phyloP scores from a whole-genome alignment of 2,113 vertebrate genomes.

The Microcebus tavaratra region DNA sequence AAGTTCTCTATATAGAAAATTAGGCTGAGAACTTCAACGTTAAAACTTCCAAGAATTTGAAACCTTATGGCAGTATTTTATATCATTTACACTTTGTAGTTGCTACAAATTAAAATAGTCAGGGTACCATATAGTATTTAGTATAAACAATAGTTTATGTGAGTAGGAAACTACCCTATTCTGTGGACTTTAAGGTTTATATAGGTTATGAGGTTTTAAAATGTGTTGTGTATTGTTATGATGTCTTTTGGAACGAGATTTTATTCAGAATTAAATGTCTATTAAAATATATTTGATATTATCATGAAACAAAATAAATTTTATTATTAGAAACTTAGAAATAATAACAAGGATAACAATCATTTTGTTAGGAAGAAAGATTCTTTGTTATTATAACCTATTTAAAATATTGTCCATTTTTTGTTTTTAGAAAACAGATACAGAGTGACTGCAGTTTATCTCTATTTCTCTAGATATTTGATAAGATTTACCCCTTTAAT shows the following conservation, averaged over 20 bases:
- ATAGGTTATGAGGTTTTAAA: neutral
- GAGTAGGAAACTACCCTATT: neutral
- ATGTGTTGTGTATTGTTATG: neutral
- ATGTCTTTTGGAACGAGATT: neutral
- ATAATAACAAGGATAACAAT: neutral
- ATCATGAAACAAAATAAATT: neutral
- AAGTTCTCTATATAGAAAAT: neutral
- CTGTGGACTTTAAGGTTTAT: neutral
- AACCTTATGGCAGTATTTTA: neutral
- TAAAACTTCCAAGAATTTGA: neutral
- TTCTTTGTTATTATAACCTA: neutral
- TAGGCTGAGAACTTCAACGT: neutral
- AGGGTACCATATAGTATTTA: accelerated
- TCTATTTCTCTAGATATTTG: neutral
- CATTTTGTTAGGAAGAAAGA: neutral
- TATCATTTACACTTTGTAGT: neutral
- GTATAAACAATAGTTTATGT: neutral
- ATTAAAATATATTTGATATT: neutral
- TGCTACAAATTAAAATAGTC: neutral
- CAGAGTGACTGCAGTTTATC: neutral
- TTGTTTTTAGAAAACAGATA: neutral
- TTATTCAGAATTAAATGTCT: neutral
- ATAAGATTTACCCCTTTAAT: neutral
- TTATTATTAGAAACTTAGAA: neutral
- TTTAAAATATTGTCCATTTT: neutral